phyloP scores from a whole-genome alignment of 2,797 vertebrate genomes.

The Onychomys arenicola region DNA sequence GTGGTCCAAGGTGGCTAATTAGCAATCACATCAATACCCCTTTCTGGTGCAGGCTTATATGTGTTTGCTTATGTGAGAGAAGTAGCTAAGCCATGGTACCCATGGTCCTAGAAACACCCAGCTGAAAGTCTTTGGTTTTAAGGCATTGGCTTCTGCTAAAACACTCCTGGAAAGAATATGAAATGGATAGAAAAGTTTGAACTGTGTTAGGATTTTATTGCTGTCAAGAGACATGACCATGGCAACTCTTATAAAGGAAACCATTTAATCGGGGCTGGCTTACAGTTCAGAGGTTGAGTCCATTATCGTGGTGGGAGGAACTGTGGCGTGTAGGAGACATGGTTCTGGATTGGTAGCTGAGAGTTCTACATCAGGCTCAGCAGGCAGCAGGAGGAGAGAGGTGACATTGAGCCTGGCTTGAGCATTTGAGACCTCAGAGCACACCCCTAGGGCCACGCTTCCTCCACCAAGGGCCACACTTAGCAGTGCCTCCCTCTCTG shows the following conservation, averaged over 20 bases:
- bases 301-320: not conserved
- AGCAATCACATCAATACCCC: not conserved
- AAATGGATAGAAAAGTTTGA: not conserved
- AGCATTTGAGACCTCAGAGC: not conserved
- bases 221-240: not conserved
- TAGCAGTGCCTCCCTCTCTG: not conserved
- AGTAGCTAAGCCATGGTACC: not conserved
- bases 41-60: conserved; percentile 48
- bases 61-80: not conserved
- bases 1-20: conserved; percentile 35
- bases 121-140: not conserved
- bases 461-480: not conserved
- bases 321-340: not conserved
- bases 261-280: not conserved
- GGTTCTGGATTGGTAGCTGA: not conserved
- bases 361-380: not conserved
- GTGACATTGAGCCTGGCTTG: not conserved
- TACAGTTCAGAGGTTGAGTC: not conserved
- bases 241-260: not conserved
- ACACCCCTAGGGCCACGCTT: not conserved
- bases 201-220: not conserved
- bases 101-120: not conserved
- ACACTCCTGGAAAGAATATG: not conserved
- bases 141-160: not conserved
- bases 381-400: not conserved